These are phyloP conservation scores for Diarsia rubi DNA, from an alignment of 2,888 invertebrate species.

Conservation along the genomic window DNA sequence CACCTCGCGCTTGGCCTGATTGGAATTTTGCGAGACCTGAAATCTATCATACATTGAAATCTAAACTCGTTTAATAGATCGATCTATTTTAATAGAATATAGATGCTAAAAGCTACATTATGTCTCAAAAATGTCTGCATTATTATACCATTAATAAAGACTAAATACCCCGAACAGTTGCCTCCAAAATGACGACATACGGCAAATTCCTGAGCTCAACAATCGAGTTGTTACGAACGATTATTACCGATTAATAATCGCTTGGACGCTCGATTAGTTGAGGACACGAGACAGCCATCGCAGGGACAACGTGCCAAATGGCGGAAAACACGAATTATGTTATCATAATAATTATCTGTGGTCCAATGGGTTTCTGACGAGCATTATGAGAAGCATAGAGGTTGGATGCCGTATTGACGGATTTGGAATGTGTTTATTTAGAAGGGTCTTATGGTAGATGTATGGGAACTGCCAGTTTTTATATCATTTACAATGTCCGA, in stretches of 20 bases:
- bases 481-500: no score
- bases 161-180: conserved; percentile 29
- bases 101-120: not conserved
- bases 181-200: conserved; percentile 54
- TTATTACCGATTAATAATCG: conserved; percentile 78
- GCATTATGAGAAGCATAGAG: conserved; percentile 66
- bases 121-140: conserved; percentile 29
- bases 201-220: conserved; percentile 62
- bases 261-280: conserved; percentile 72
- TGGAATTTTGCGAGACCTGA: conserved; percentile 39
- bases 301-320: conserved; percentile 70
- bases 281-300: conserved; percentile 64
- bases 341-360: conserved; percentile 77
- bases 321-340: conserved; percentile 80
- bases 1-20: conserved; percentile 21
- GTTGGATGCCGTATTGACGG: conserved; percentile 46
- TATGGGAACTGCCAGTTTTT: not conserved
- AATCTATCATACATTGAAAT: conserved; percentile 24
- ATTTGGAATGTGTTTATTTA: conserved; percentile 45
- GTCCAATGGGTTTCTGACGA: conserved; percentile 67
- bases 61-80: conserved; percentile 1
- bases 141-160: conserved; percentile 24
- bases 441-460: conserved; percentile 11
- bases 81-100: not conserved
- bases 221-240: conserved; percentile 69